A percentile compares a stretch with the other conserved stretches of the same genome.
Evolutionary conservation across 2,113 vertebrate species (phyloP).

Genomic region (Aramus guarauna): DNA sequence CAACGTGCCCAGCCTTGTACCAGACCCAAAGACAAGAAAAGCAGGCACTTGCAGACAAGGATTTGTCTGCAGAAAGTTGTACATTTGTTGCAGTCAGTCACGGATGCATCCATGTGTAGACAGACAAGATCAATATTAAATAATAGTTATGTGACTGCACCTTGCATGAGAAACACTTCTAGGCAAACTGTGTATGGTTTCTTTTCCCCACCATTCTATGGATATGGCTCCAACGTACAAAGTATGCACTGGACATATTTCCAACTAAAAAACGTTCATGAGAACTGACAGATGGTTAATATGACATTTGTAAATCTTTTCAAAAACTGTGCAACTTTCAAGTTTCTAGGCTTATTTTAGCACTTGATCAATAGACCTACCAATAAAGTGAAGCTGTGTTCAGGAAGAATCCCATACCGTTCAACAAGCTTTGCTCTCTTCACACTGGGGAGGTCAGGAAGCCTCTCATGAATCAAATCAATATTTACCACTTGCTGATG

Average conservation of each 20-base stretch:
- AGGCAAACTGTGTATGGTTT: not conserved
- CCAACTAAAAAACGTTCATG: not conserved
- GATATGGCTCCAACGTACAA: not conserved
- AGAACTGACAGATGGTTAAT: not conserved
- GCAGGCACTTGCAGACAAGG: not conserved
- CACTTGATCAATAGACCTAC: constrained; percentile 73
- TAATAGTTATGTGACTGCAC: not conserved
- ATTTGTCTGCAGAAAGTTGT: not conserved
- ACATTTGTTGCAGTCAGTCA: not conserved
- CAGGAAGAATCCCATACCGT: constrained; percentile 84
- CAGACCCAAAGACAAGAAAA: not conserved
- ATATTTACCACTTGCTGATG: constrained; percentile 84
- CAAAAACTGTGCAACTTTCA: not conserved
- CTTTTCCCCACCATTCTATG: not conserved
- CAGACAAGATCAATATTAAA: constrained; percentile 11
- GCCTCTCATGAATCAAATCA: constrained; percentile 76
- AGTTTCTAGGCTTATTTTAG: not conserved
- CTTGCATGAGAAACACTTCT: not conserved
- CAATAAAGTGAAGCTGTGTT: constrained; percentile 89
- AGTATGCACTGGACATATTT: not conserved
- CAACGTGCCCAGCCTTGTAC: not conserved
- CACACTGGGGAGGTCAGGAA: constrained; percentile 89
- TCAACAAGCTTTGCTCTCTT: constrained; percentile 84
- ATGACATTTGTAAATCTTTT: not conserved
- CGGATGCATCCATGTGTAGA: not conserved